These are phyloP conservation scores for Perognathus longimembris DNA, from an alignment of 2,113 vertebrate genomes.

Conservation along the genomic window DNA sequence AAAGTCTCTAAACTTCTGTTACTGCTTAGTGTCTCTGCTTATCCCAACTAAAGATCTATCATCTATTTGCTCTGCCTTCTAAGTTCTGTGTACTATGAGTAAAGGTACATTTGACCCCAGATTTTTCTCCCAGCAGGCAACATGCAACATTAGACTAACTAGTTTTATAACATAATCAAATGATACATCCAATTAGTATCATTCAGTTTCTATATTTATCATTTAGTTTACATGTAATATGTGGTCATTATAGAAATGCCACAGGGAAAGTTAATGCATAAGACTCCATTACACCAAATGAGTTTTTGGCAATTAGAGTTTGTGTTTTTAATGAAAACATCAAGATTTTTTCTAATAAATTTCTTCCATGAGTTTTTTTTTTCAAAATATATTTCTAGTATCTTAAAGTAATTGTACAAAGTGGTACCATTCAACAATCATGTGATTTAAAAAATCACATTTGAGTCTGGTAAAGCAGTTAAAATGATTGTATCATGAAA, in stretches of 20 bases:
- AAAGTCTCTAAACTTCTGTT: background rate
- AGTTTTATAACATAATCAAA: background rate
- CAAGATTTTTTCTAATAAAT: background rate
- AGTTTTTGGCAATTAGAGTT: background rate
- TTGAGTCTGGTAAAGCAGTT: background rate
- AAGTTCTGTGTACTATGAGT: background rate
- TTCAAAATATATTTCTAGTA: too few relatives aligned
- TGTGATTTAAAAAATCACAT: background rate
- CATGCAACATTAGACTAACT: background rate
- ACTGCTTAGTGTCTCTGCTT: background rate
- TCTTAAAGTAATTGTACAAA: too few relatives aligned
- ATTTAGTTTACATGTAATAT: background rate
- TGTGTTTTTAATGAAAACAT: conserved; percentile 3
- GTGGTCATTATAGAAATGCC: background rate
- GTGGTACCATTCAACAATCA: too few relatives aligned
- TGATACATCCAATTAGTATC: background rate
- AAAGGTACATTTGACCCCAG: background rate
- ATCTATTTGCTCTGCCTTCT: background rate
- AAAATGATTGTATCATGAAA: conserved; percentile 14
- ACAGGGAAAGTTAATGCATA: background rate
- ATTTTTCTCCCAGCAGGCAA: background rate
- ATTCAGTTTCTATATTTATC: background rate
- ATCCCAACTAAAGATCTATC: background rate
- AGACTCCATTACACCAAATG: background rate
- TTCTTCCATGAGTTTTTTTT: background rate